A percentile compares a stretch with the other conserved stretches of the same genome.
These are phyloP conservation scores for Neostethus bicornis DNA, from an alignment of 2,797 vertebrate species.

Conservation along the genomic window DNA sequence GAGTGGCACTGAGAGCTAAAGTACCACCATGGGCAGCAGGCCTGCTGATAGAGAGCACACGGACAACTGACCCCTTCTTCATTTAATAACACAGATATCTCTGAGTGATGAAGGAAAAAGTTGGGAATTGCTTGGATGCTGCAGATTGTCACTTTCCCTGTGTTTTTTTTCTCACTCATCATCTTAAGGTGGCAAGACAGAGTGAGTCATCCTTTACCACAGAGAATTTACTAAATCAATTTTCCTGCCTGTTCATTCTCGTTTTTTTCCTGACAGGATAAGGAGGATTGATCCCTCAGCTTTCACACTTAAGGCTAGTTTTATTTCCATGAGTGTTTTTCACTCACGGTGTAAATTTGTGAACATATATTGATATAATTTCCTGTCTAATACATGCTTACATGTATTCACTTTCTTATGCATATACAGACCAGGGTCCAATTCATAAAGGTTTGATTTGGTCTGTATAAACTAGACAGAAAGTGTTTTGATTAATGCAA, in stretches of 20 bases:
- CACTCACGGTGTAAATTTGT: neutral
- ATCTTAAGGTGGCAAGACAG: conserved; percentile 37
- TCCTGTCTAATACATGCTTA: neutral
- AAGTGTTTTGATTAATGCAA: too few relatives aligned
- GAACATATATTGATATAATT: conserved; percentile 5
- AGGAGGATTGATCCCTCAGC: conserved; percentile 48
- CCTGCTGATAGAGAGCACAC: conserved; percentile 4
- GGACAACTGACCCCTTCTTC: conserved; percentile 22
- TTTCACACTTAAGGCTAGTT: conserved; percentile 34
- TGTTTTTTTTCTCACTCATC: conserved; percentile 43
- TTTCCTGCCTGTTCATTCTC: conserved; percentile 16
- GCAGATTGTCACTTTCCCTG: conserved; percentile 27
- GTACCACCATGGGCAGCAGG: conserved; percentile 5
- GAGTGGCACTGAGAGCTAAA: neutral
- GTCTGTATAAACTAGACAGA: too few relatives aligned
- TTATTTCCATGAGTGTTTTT: conserved; percentile 12
- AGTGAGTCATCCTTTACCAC: conserved; percentile 65
- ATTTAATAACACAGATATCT: conserved; percentile 10
- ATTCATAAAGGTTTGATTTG: too few relatives aligned
- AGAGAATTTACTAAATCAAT: conserved; percentile 68
- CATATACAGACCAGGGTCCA: conserved; percentile 16
- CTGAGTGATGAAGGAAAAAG: conserved; percentile 8
- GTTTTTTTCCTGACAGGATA: conserved; percentile 7
- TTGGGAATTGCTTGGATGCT: conserved; percentile 28
- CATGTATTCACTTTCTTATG: conserved; percentile 8